Evolutionary conservation across 35 echinoderm and acorn worm genomes (phyloP), one percentile per base, ranked within the genome.

Genomic region (Amphiura filiformis): DNA sequence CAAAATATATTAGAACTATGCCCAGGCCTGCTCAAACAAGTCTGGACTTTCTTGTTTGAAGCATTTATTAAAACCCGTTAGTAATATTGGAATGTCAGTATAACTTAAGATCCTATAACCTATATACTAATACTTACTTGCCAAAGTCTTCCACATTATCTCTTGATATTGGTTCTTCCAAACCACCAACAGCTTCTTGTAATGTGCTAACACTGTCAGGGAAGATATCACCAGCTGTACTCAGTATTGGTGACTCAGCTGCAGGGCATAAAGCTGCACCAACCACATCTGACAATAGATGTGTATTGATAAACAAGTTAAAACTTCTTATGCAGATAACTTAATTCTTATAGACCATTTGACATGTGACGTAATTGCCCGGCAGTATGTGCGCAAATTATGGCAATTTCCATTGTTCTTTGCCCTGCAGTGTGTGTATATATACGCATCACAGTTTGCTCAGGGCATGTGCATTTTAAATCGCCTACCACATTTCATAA

Each of bases 121-220:
- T n/a, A n/a, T n/a, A n/a, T n/a, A n/a, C n/a, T n/a, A n/a, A 17
- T 26, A 39, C 80, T 32, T 34, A 89, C 88, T 61, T 76, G 26
- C 37, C 57, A 61, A 89, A 89, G 28, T 89, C 88, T 65, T 31
- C 64, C 34, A 14, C 33, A 34, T 82, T 39, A 30, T 82, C 56
- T 32, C 88, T 32, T 9, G 42, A 82, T 13, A 89, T 75, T 26
- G 78, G 79, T 17, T 38, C 30, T 31, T 89, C 79, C 28, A 89
- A 31, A 38, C 35, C 64, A 23, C 88, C 88, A 38, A 89, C 88
- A 15, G 79, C 36, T 36, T 34, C 57, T 23, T 76, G 79, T 0
- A 41, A 40, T 28, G 40, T 28, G 0, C 34, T 31, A 1, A 47
- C 81, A 83, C 32, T 41, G 11, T 32, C 31, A 0, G 81, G 81